Percentiles rank a stretch among this genome's conserved stretches.
These are phyloP conservation scores for Clivina fossor DNA, from an alignment of 2,888 invertebrate species.

Conservation along the genomic window DNA sequence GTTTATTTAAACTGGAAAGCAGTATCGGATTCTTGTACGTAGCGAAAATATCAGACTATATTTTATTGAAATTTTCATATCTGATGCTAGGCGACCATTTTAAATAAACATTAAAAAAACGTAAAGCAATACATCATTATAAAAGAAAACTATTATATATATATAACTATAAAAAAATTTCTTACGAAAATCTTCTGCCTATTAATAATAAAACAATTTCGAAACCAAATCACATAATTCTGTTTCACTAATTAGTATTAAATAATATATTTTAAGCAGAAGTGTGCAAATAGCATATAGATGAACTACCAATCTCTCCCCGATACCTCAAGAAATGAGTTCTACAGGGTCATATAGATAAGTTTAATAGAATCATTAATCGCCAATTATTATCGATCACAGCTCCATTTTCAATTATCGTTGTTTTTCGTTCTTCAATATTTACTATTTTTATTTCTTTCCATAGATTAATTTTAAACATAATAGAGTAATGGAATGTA, in stretches of 20 bases:
- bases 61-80: slow-evolving; percentile 26
- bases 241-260: slow-evolving; percentile 19
- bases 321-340: slow-evolving; percentile 33
- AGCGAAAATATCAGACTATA: slow-evolving; percentile 26
- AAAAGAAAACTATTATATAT: slow-evolving; percentile 25
- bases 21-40: slow-evolving; percentile 11
- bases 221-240: neutral
- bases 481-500: neutral
- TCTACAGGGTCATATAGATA: slow-evolving; percentile 34
- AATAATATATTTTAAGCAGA: slow-evolving; percentile 24
- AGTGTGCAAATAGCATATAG: slow-evolving; percentile 28
- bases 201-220: slow-evolving; percentile 23
- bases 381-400: neutral
- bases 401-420: neutral
- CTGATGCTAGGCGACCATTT: slow-evolving; percentile 10
- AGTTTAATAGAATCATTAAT: slow-evolving; percentile 25
- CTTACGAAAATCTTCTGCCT: slow-evolving; percentile 31
- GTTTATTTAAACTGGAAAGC: slow-evolving; percentile 16
- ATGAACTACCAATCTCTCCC: slow-evolving; percentile 10
- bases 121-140: slow-evolving; percentile 31
- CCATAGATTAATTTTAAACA: neutral
- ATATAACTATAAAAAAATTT: slow-evolving; percentile 24
- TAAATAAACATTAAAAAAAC: slow-evolving; percentile 23
- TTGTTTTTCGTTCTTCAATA: neutral
- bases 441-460: neutral